Percentiles rank a stretch among this genome's conserved stretches.
phyloP scores from a whole-genome alignment of 2,797 vertebrate genomes.

The Garrulus glandarius region DNA sequence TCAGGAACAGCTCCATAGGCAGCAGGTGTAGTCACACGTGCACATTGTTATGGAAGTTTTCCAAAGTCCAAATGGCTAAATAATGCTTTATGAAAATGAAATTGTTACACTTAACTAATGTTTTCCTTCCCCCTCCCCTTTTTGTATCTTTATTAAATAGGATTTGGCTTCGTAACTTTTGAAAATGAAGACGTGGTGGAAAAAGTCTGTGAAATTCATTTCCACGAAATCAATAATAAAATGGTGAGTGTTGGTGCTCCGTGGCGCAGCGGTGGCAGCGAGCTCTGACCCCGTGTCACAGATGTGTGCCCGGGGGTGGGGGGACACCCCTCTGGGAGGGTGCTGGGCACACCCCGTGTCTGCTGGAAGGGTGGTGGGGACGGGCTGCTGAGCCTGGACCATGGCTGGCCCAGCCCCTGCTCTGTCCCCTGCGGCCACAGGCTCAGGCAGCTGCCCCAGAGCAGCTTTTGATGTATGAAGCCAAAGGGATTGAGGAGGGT shows the following conservation, averaged over 20 bases:
- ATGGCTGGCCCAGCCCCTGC: fast-evolving
- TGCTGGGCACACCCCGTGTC: background rate
- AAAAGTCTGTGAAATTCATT: conserved; percentile 99
- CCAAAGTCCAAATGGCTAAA: background rate
- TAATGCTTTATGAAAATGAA: background rate
- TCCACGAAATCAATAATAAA: conserved; percentile 99
- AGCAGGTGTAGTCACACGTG: background rate
- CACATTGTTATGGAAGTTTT: background rate
- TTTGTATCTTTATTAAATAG: conserved; percentile 74
- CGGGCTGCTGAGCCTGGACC: background rate
- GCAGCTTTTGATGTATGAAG: no score
- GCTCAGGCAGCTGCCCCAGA: background rate
- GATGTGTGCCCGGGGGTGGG: fast-evolving
- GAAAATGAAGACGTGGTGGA: conserved; percentile 99
- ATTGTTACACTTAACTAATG: background rate
- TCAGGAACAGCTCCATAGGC: background rate
- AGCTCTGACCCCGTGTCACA: background rate
- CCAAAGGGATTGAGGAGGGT: background rate
- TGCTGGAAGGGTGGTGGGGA: fast-evolving
- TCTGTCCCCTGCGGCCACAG: background rate
- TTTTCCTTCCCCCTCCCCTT: background rate
- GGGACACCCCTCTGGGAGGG: background rate
- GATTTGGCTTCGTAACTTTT: conserved; percentile 99
- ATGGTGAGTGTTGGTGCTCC: conserved; percentile 86
- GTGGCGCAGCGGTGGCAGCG: background rate